phyloP scores from a whole-genome alignment of 2,113 vertebrate species.

The Willisornis vidua region DNA sequence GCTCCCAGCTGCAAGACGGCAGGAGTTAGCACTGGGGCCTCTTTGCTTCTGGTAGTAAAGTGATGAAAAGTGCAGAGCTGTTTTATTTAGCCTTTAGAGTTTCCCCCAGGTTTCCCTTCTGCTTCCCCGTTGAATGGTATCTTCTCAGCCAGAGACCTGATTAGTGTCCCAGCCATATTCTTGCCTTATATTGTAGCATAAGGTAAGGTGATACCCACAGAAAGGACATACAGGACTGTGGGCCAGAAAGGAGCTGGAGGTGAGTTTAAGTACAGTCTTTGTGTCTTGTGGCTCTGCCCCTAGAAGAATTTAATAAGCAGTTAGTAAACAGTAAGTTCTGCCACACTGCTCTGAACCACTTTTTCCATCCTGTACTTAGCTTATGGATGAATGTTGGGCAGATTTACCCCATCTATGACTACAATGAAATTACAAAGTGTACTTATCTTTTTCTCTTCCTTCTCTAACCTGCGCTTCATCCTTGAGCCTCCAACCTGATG shows the following conservation, averaged over 20 bases:
- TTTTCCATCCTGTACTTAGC: not conserved
- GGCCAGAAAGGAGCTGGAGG: not conserved
- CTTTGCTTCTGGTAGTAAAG: not conserved
- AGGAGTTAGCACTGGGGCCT: not conserved
- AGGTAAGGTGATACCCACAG: not conserved
- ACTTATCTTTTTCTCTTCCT: not conserved
- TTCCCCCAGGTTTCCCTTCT: not conserved
- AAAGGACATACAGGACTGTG: rapidly evolving
- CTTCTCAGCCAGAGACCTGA: rapidly evolving
- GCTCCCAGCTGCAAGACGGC: not conserved
- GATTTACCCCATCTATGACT: not conserved
- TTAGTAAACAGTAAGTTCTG: not conserved
- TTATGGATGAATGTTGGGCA: not conserved
- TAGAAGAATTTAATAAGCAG: not conserved
- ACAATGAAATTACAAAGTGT: not conserved
- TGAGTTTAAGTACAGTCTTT: not conserved
- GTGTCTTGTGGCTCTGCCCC: not conserved
- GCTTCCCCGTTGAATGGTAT: not conserved
- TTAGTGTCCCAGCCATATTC: rapidly evolving
- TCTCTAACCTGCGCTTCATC: not conserved
- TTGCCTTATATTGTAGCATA: rapidly evolving
- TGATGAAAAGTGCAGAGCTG: not conserved
- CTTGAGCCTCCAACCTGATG: not conserved
- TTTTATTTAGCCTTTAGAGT: not conserved
- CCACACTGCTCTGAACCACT: not conserved